Percentiles rank a stretch among this genome's conserved stretches.
phyloP scores from a whole-genome alignment of 2,888 invertebrate species.

The Hirtodrosophila histrioides region DNA sequence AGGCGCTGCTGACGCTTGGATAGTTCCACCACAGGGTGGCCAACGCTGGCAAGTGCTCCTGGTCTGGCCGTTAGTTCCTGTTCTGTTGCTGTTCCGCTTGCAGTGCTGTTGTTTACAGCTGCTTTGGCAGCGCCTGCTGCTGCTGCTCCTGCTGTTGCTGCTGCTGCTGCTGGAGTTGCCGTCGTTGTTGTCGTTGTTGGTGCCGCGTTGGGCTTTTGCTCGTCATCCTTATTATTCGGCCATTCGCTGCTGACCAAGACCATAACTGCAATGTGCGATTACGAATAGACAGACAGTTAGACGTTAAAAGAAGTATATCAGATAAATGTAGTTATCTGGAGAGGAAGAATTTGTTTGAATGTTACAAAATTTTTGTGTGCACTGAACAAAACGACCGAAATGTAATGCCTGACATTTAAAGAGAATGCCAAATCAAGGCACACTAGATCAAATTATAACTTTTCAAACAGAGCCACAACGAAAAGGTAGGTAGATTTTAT shows the following conservation, averaged over 20 bases:
- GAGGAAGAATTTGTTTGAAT: constrained; percentile 30
- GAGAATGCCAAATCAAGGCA: constrained; percentile 30
- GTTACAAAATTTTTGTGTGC: constrained; percentile 34
- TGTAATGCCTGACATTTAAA: constrained; percentile 1
- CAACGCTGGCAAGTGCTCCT: constrained; percentile 3
- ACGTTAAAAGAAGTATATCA: constrained; percentile 19
- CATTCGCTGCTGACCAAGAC: constrained; percentile 83
- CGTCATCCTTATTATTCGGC: constrained; percentile 77
- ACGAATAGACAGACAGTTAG: constrained; percentile 11
- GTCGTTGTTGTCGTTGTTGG: constrained; percentile 48
- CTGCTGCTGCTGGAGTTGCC: constrained; percentile 35
- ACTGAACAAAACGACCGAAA: constrained; percentile 28
- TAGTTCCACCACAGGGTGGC: constrained; percentile 14
- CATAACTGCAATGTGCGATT: constrained; percentile 70
- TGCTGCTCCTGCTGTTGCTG: constrained; percentile 21
- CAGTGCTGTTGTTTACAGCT: constrained; percentile 22
- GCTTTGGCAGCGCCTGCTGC: background rate
- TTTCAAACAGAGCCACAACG: too few relatives aligned
- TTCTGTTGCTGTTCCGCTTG: constrained; percentile 6
- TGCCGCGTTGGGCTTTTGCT: constrained; percentile 50
- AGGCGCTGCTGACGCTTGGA: constrained; percentile 46
- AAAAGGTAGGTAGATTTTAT: too few relatives aligned
- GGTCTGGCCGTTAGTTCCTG: constrained; percentile 26
- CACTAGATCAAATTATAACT: constrained; percentile 11
- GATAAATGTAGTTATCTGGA: constrained; percentile 20